Evolutionary conservation across 92 coral and sea anemone species (phyloP).

Genomic region (Virgularia gustaviana): DNA sequence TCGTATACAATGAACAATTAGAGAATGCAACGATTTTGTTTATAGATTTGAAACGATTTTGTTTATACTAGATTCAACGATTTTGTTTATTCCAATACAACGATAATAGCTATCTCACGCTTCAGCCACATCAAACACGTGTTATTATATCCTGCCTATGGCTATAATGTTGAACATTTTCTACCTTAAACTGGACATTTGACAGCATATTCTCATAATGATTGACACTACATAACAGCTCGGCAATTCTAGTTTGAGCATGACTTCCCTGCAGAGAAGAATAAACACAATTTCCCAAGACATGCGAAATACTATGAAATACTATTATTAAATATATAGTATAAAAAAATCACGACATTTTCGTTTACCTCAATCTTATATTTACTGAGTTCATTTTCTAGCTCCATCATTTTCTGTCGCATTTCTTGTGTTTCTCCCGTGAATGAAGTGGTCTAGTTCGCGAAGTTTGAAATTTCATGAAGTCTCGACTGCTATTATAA

Average conservation of each 20-base stretch:
- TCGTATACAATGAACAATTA: background rate
- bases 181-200: conserved; percentile 33
- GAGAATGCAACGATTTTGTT: background rate
- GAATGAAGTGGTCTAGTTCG: conserved; percentile 17
- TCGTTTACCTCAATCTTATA: conserved; percentile 47
- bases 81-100: background rate
- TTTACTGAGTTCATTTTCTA: conserved; percentile 41
- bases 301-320: background rate
- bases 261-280: conserved; percentile 45
- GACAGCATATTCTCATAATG: conserved; percentile 56
- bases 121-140: too few species aligned
- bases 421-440: conserved; percentile 19
- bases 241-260: conserved; percentile 38
- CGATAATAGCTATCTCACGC: too few species aligned
- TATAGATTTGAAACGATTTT: background rate
- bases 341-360: background rate
- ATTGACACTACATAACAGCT: conserved; percentile 60
- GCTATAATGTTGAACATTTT: too few species aligned
- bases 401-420: conserved; percentile 27
- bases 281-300: background rate
- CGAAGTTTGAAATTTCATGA: too few species aligned
- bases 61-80: background rate
- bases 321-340: background rate
- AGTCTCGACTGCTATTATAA: conserved; percentile 35
- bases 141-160: too few species aligned